Percentiles rank a stretch among this genome's conserved stretches.
Evolutionary conservation across 2,888 invertebrate genomes (phyloP).

Genomic region (Mythimna impura): DNA sequence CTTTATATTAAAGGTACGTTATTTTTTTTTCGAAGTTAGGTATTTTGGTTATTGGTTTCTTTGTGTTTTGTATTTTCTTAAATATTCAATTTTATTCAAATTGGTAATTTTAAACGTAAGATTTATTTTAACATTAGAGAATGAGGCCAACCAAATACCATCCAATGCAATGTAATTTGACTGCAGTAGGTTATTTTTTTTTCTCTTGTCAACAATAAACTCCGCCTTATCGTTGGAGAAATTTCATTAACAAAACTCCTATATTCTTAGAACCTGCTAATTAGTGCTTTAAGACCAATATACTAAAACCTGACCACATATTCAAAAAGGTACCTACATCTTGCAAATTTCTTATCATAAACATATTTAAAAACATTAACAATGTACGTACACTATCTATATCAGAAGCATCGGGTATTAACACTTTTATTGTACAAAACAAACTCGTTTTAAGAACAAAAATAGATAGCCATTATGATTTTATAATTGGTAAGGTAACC

Average conservation of each 20-base stretch:
- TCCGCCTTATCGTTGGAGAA: neutral
- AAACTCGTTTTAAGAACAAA: constrained; percentile 39
- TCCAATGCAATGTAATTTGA: no score
- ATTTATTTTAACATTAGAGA: no score
- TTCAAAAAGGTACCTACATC: neutral
- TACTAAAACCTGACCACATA: neutral
- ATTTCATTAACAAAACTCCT: neutral
- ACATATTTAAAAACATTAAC: constrained; percentile 10
- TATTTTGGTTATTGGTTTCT: no score
- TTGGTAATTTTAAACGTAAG: no score
- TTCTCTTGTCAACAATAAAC: neutral
- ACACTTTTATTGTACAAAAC: constrained; percentile 42
- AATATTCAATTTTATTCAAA: no score
- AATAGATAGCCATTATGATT: constrained; percentile 56
- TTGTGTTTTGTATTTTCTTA: no score
- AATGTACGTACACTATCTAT: constrained; percentile 5
- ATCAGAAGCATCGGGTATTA: constrained; percentile 30
- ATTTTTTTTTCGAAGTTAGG: no score
- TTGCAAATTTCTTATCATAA: constrained; percentile 9
- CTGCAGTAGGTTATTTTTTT: no score
- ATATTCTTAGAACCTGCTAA: neutral
- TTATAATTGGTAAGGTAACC: constrained; percentile 53
- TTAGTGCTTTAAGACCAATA: neutral
- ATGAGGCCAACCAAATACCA: no score
- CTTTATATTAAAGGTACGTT: no score